Conservation (phyloP, 2,888 invertebrate species). For the Andrena flavipes region DNA sequence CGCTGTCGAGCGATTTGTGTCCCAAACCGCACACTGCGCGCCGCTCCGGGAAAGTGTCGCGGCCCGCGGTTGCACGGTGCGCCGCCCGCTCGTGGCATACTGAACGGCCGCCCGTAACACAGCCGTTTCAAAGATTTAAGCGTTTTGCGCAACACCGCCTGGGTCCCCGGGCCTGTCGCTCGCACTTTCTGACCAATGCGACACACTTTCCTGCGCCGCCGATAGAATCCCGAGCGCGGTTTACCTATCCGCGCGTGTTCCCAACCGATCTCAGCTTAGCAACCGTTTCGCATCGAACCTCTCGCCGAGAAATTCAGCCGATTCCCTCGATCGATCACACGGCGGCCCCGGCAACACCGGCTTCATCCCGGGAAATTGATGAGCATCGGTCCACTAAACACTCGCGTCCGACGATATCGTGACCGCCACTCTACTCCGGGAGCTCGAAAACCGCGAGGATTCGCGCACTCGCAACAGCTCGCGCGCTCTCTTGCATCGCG, state of each 20-base stretch:
- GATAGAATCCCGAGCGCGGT: constrained; percentile 48
- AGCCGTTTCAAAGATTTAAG: constrained; percentile 64
- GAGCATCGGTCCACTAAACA: not conserved
- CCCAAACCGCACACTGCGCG: too few species aligned
- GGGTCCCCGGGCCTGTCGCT: constrained; percentile 11
- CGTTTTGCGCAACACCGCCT: constrained; percentile 68
- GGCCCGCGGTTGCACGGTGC: constrained; percentile 38
- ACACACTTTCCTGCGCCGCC: constrained; percentile 69
- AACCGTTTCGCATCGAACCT: not conserved
- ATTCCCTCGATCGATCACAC: not conserved
- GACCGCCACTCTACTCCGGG: not conserved
- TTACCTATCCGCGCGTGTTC: constrained; percentile 56
- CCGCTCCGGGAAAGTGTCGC: constrained; percentile 51
- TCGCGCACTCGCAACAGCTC: not conserved
- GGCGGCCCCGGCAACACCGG: not conserved
- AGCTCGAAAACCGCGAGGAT: not conserved
- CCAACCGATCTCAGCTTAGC: constrained; percentile 18
- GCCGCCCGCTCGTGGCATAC: constrained; percentile 49
- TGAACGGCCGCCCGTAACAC: constrained; percentile 64
- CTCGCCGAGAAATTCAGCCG: not conserved
- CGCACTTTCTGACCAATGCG: constrained; percentile 63
- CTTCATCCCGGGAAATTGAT: not conserved
- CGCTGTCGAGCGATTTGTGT: too few species aligned
- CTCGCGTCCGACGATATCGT: not conserved
- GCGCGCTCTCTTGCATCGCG: not conserved